Percentiles rank a stretch among this genome's conserved stretches.
Evolutionary conservation across 2,113 vertebrate species (phyloP).

Genomic region (Pseudorasbora parva): DNA sequence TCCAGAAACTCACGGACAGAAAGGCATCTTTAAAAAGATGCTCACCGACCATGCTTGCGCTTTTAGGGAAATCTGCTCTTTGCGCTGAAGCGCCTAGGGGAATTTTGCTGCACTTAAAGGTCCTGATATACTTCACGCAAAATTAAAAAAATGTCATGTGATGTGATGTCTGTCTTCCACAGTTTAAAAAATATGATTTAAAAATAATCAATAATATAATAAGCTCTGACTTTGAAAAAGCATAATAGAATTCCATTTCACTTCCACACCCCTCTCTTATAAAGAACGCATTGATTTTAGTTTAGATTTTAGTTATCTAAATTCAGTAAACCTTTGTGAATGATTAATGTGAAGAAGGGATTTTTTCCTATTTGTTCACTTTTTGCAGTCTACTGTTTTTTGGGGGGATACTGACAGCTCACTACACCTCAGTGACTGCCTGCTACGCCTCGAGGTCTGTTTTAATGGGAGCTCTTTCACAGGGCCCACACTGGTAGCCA

Average conservation of each 20-base stretch:
- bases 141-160: too few relatives aligned
- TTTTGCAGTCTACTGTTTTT: not conserved
- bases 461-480: conserved; percentile 45
- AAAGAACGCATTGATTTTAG: not conserved
- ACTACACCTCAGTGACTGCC: conserved; percentile 12
- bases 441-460: conserved; percentile 28
- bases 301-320: too few relatives aligned
- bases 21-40: too few relatives aligned
- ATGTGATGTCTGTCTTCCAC: too few relatives aligned
- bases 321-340: not conserved
- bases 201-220: too few relatives aligned
- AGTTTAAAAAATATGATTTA: too few relatives aligned
- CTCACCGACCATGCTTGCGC: too few relatives aligned
- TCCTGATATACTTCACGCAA: too few relatives aligned
- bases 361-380: not conserved
- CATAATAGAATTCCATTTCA: not conserved
- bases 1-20: too few relatives aligned
- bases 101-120: not conserved
- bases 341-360: not conserved
- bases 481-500: conserved; percentile 64
- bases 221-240: too few relatives aligned
- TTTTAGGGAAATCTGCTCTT: too few relatives aligned
- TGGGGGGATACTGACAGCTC: not conserved
- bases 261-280: not conserved
- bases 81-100: too few relatives aligned